Evolutionary conservation across 1,140 invertebrate species (phyloP).

Genomic region (Luehdorfia chinensis): DNA sequence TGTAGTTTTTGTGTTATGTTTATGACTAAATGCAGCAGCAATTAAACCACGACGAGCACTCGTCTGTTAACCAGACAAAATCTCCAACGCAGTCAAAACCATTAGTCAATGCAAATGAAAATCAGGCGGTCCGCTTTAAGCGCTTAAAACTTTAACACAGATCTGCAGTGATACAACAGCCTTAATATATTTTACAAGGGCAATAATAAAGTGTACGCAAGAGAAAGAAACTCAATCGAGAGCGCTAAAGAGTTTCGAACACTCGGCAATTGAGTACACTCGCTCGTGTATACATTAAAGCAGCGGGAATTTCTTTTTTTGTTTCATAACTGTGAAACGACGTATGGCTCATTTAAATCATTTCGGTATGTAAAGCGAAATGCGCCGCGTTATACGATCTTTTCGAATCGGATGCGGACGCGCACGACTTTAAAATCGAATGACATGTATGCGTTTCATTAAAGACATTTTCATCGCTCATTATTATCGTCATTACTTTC

Average conservation of each 20-base stretch:
- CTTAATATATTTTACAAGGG: conserved; percentile 11
- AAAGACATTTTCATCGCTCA: conserved; percentile 6
- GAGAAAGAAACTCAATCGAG: conserved; percentile 13
- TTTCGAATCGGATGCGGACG: neutral
- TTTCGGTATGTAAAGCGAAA: neutral
- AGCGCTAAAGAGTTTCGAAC: conserved; percentile 6
- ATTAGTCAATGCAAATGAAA: neutral
- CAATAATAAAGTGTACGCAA: conserved; percentile 12
- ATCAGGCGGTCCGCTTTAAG: neutral
- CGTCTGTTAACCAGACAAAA: neutral
- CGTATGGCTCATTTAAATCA: conserved; percentile 11
- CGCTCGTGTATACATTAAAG: conserved; percentile 1
- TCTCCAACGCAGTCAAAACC: too few species aligned
- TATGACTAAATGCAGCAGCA: too few species aligned
- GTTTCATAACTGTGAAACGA: conserved; percentile 4
- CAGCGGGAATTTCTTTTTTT: conserved; percentile 9
- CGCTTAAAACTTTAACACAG: neutral
- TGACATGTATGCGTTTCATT: conserved; percentile 1
- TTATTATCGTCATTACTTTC: conserved; percentile 10
- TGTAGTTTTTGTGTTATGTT: too few species aligned
- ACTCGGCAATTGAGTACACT: conserved; percentile 13
- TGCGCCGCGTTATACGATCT: neutral
- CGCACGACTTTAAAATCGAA: neutral
- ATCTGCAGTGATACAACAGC: neutral
- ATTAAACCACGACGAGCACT: neutral